These are phyloP conservation scores for Cheirogaleus medius DNA, from an alignment of 2,113 vertebrate genomes.

Conservation along the genomic window DNA sequence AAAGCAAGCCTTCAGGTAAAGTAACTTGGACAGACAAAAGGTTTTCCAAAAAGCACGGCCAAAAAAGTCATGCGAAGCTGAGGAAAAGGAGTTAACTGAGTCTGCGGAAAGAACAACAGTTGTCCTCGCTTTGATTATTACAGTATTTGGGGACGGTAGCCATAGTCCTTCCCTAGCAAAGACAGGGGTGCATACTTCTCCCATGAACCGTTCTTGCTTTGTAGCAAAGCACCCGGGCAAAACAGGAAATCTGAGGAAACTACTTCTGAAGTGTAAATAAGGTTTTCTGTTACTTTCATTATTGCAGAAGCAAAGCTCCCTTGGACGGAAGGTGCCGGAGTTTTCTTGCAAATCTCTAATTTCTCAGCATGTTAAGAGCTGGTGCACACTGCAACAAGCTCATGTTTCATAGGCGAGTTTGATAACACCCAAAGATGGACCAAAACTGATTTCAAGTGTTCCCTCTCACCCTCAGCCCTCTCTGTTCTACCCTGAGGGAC, in stretches of 20 bases:
- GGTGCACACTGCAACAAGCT: constrained; percentile 44
- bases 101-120: constrained; percentile 40
- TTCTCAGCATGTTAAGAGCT: constrained; percentile 73
- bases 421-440: not conserved
- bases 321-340: constrained; percentile 67
- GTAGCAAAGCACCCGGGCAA: constrained; percentile 8
- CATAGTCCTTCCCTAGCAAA: not conserved
- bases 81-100: constrained; percentile 58
- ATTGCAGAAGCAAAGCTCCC: constrained; percentile 65
- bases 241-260: constrained; percentile 83
- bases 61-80: not conserved
- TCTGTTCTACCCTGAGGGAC: not conserved
- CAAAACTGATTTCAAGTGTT: constrained; percentile 2
- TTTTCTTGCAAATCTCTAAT: constrained; percentile 73
- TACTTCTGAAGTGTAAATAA: constrained; percentile 86
- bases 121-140: constrained; percentile 18
- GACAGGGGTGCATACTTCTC: not conserved
- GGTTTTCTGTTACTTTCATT: constrained; percentile 84
- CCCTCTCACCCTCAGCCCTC: not conserved
- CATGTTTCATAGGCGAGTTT: constrained; percentile 32
- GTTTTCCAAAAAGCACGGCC: not conserved
- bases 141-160: not conserved
- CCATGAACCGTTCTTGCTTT: not conserved
- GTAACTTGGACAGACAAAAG: constrained; percentile 56
- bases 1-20: constrained; percentile 65